Base-by-base conservation (phyloP, 2,797 vertebrate species). In the Craterocephalus amniculus region DNA sequence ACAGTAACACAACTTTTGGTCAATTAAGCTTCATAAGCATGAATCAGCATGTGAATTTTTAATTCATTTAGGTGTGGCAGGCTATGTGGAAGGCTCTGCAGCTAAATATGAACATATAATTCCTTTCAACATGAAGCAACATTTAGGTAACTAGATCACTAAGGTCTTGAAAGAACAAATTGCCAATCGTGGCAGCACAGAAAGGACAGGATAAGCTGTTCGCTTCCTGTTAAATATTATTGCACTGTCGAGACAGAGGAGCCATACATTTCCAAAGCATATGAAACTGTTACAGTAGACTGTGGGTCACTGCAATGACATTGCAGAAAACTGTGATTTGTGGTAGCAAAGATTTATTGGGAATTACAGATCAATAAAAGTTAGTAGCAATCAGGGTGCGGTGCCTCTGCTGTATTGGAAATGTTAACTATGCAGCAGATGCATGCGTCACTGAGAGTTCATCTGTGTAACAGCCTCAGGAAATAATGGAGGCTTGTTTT, bases 301-400 rank as follows among this genome's bases (percentile, higher is more conserved):
- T 59, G 22, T 4, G 14, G 31, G 22, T n/a, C 34, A 32, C 20
- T 31, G 43, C 54, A 35, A 34, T 59, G 43, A 14, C 51, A 54
- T 63, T 71, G 38, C 59, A 65, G 27, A 49, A n/a, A n/a, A n/a
- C 1, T 36, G 18, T 45, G 4, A 20, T 24, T n/a, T 22, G 35
- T 8, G 29, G 72, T 72, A 77, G 49, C 61, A n/a, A 62, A 49
- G 75, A 77, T 78, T 79, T 60, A 71, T 69, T 66, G 27, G 32
- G n/a, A 59, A 74, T 70, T 57, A 52, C 12, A 64, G 66, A 79
- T 84, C 61, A 52, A 72, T 80, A 55, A 32, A 24, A n/a, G 56
- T 52, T 72, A 32, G 60, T 51, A 57, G 74, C 49, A 4, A 20
- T 66, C 58, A 24, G 20, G 62, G 27, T 45, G 34, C 18, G 40